Conservation (phyloP, 1,140 invertebrate genomes). For the Lerema accius region DNA sequence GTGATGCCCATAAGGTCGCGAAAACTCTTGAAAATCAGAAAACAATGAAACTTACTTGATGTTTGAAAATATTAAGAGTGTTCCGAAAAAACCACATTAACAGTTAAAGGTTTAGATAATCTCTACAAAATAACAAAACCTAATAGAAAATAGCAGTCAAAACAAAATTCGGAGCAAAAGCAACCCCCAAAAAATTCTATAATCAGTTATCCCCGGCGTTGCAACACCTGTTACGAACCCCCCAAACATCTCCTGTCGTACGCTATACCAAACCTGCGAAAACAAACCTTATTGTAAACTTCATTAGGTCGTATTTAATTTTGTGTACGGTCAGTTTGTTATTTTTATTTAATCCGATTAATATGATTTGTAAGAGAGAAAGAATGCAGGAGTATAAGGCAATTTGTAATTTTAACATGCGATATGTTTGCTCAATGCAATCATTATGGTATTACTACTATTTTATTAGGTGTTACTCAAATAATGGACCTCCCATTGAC, state of each 20-base stretch:
- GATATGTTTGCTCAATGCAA: neutral
- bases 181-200: conserved; percentile 52
- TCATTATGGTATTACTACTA: neutral
- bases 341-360: conserved; percentile 46
- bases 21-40: too few species aligned
- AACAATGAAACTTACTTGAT: too few species aligned
- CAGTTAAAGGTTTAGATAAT: too few species aligned
- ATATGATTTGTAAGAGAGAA: conserved; percentile 47
- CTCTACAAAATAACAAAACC: too few species aligned
- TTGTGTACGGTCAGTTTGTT: neutral
- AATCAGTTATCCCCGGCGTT: conserved; percentile 46
- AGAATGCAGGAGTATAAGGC: conserved; percentile 36
- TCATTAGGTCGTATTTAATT: too few species aligned
- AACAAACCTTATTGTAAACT: too few species aligned
- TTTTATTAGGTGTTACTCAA: neutral
- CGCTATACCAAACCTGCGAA: too few species aligned
- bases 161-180: conserved; percentile 27
- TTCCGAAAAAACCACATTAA: too few species aligned
- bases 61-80: too few species aligned
- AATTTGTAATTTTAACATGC: conserved; percentile 26
- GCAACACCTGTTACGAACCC: conserved; percentile 52
- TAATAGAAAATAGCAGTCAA: conserved; percentile 7
- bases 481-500: neutral
- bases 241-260: conserved; percentile 35
- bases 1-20: too few species aligned